Evolutionary conservation across 2,888 invertebrate species (phyloP), one percentile per base, ranked within the genome.

Genomic region (Lissonota sp.): DNA sequence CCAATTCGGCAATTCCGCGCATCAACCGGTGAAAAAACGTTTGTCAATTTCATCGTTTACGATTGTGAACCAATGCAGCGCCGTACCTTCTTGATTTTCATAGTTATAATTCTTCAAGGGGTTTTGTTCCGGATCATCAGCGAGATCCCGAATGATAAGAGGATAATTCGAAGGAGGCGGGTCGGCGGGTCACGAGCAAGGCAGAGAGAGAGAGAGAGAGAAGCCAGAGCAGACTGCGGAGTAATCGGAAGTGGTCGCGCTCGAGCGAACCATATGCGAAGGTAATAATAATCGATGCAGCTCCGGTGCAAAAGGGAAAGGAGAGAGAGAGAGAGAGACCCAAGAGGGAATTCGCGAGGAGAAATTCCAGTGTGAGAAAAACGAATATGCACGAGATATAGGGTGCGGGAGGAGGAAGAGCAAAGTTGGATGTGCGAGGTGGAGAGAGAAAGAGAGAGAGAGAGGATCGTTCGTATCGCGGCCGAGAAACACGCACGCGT

Each of bases 401-500:
- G 66, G 26, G 66, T 39, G 66, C 26, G 64, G 51, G 64, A 51
- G 51, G 16, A 51, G 37, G 51, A 53, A 53, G 58, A 53, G 53
- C 53, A 14, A 14, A 49, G 46, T 39, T 51, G 51, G 57, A 73
- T 63, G 39, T 64, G 63, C 63, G 55, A 39, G 44, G 57, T 44
- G 39, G 14, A 71, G 40, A 49, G 16, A 49, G 66, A 44, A 39
- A 26, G 46, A 73, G 76, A 69, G 76, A 66, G 80, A 83, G 84
- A 79, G 79, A 79, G 82, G 86, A 84, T 83, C 83, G 78, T 78
- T 70, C 79, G 85, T 84, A 87, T 74, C 83, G 83, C 77, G 84
- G 83, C 83, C 83, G 77, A 82, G 74, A 73, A 80, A 79, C 83
- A 73, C 76, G 83, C 84, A 84, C 77, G 71, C 80, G 66, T 71